phyloP scores from a whole-genome alignment of 2,113 vertebrate genomes.

The Dendrocopos noguchii region DNA sequence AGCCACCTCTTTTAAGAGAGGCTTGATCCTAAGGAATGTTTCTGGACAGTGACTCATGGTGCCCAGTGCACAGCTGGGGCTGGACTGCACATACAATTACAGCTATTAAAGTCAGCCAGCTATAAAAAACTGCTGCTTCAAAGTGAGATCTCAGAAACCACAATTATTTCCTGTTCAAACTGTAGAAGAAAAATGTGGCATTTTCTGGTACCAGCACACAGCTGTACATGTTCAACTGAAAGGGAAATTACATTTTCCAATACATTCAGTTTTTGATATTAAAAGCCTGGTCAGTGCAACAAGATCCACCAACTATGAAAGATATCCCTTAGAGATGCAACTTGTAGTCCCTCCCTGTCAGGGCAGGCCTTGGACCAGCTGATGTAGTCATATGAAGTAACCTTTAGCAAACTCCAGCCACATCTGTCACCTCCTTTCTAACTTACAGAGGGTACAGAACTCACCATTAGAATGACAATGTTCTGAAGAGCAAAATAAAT shows the following conservation, averaged over 20 bases:
- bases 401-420: not conserved
- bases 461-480: not conserved
- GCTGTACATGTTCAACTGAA: slow-evolving; percentile 14
- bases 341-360: not conserved
- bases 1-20: not conserved
- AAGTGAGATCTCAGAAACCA: slow-evolving; percentile 45
- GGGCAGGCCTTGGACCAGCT: not conserved
- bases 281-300: not conserved
- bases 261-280: not conserved
- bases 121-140: not conserved
- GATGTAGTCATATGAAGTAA: not conserved
- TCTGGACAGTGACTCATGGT: slow-evolving; percentile 9
- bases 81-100: slow-evolving; percentile 5
- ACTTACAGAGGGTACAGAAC: not conserved
- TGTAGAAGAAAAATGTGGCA: slow-evolving; percentile 13
- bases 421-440: not conserved
- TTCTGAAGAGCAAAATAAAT: not conserved
- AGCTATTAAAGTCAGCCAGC: slow-evolving; percentile 24
- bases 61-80: not conserved
- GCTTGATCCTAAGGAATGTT: not conserved
- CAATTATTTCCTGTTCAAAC: slow-evolving; percentile 51
- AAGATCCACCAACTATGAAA: not conserved
- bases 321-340: not conserved
- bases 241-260: not conserved
- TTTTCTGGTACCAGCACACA: not conserved